phyloP scores from a whole-genome alignment of 2,113 vertebrate genomes.

The Pedetes capensis region DNA sequence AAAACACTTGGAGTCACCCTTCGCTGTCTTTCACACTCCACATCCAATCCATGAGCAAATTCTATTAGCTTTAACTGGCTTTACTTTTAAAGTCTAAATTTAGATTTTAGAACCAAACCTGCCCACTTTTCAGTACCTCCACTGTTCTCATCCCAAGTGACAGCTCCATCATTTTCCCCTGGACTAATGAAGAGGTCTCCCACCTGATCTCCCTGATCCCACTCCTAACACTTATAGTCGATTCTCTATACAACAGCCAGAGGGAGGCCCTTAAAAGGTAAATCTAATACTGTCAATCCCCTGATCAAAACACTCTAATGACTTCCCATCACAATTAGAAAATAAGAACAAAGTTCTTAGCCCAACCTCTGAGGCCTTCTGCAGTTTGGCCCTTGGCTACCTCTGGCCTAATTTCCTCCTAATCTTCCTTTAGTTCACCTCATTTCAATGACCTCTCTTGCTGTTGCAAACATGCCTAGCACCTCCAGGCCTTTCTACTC shows the following conservation, averaged over 20 bases:
- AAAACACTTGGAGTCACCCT: neutral
- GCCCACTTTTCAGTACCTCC: neutral
- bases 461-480: neutral
- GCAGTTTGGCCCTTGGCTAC: neutral
- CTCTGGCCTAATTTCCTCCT: neutral
- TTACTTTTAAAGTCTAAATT: conserved; percentile 4
- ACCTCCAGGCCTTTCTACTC: neutral
- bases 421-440: conserved; percentile 12
- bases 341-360: conserved; percentile 1
- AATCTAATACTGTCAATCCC: neutral
- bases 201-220: neutral
- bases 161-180: neutral
- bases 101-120: neutral
- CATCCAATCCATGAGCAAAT: neutral
- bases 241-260: conserved; percentile 1
- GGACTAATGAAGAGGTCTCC: neutral
- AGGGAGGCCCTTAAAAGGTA: neutral
- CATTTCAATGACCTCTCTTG: neutral
- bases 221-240: neutral
- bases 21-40: neutral
- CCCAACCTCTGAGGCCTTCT: neutral
- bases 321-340: neutral
- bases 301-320: conserved; percentile 39
- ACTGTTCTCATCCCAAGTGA: neutral
- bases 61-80: neutral